These are phyloP conservation scores for Borostomias antarcticus DNA, from an alignment of 2,797 vertebrate genomes.

Conservation along the genomic window DNA sequence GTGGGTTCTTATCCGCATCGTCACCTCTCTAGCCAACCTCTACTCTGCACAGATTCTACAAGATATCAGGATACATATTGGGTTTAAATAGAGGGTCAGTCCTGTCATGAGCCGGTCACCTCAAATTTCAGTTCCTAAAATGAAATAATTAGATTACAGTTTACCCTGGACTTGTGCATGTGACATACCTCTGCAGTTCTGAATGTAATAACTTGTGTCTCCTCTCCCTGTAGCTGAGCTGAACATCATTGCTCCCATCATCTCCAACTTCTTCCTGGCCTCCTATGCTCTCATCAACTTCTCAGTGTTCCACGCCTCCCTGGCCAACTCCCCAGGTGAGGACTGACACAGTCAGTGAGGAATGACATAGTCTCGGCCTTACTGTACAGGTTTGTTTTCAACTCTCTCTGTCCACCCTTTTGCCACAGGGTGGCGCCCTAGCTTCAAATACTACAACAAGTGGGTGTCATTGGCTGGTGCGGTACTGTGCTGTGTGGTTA, in stretches of 20 bases:
- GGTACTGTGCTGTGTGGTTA: constrained; percentile 91
- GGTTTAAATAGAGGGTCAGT: not conserved
- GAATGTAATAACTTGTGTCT: not conserved
- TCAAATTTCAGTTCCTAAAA: no score
- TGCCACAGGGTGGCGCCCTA: constrained; percentile 94
- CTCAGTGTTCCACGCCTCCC: constrained; percentile 95
- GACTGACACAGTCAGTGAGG: not conserved
- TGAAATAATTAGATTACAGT: not conserved
- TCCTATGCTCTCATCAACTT: constrained; percentile 98
- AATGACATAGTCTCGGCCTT: no score
- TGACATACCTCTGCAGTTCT: not conserved
- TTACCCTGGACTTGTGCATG: no score
- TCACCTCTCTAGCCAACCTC: not conserved
- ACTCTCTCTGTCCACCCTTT: no score
- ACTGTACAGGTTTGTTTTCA: not conserved
- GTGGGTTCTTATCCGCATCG: constrained; percentile 66
- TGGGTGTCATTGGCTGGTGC: constrained; percentile 94
- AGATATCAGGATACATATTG: not conserved
- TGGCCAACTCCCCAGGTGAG: constrained; percentile 96
- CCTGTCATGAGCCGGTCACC: not conserved
- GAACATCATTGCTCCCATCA: constrained; percentile 96
- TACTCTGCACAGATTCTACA: not conserved
- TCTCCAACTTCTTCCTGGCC: constrained; percentile 98
- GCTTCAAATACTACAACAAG: constrained; percentile 98
- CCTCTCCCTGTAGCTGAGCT: constrained; percentile 82